Conservation (phyloP, 2,113 vertebrate genomes). For the Trichomycterus rosablanca region DNA sequence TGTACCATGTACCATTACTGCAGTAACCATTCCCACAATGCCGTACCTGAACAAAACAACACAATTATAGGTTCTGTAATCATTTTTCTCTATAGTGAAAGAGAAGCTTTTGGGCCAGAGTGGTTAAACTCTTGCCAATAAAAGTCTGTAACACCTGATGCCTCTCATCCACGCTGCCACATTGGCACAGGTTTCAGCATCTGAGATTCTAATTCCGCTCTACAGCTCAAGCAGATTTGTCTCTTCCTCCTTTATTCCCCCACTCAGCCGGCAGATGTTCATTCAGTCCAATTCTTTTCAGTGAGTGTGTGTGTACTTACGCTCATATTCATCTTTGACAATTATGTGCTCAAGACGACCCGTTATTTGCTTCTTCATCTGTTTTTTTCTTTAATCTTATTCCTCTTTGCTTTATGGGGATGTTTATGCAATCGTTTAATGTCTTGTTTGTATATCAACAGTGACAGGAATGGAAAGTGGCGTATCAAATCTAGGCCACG, state of each 20-base stretch:
- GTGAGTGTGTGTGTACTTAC: neutral
- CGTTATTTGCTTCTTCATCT: neutral
- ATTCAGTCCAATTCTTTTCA: constrained; percentile 11
- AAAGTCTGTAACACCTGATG: constrained; percentile 35
- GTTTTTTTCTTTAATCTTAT: neutral
- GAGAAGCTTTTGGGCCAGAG: constrained; percentile 1
- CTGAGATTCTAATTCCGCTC: constrained; percentile 52
- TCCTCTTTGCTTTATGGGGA: neutral
- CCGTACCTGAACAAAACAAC: no score
- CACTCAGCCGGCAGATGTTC: constrained; percentile 57
- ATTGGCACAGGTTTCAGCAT: constrained; percentile 44
- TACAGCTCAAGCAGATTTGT: constrained; percentile 47
- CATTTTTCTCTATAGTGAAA: no score
- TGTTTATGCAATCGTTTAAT: neutral
- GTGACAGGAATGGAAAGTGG: constrained; percentile 1
- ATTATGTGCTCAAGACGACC: neutral
- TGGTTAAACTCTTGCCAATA: neutral
- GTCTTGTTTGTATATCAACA: neutral
- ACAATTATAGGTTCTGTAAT: no score
- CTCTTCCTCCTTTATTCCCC: constrained; percentile 44
- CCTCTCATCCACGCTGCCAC: constrained; percentile 29
- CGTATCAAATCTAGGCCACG: constrained; percentile 7
- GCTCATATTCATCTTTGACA: neutral
- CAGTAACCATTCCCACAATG: no score
- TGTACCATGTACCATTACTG: no score